Evolutionary conservation across 2,888 invertebrate species (phyloP).

Genomic region (Tridacna gigas): DNA sequence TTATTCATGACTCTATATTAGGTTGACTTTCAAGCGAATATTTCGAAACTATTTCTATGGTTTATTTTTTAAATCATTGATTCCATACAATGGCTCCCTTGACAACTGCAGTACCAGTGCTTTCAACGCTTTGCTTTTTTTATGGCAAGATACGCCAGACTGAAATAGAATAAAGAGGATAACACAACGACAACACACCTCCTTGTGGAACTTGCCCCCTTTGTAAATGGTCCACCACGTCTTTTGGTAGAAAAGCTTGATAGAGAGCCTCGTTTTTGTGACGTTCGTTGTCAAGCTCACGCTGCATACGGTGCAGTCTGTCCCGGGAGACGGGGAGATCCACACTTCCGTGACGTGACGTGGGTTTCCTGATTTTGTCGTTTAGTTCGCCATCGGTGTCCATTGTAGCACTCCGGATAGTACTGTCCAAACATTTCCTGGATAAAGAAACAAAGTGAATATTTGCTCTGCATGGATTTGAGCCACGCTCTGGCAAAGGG

Average conservation of each 20-base stretch:
- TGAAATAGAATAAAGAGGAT: background rate
- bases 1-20: too few relatives aligned
- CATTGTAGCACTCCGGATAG: conserved; percentile 31
- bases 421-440: conserved; percentile 46
- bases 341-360: conserved; percentile 4
- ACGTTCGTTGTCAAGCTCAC: conserved; percentile 68
- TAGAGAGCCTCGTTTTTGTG: conserved; percentile 60
- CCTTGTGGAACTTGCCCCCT: conserved; percentile 65
- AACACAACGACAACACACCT: conserved; percentile 50
- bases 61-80: too few relatives aligned
- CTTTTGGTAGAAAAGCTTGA: conserved; percentile 69
- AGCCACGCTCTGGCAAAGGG: too few relatives aligned
- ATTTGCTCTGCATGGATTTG: too few relatives aligned
- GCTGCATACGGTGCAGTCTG: conserved; percentile 46
- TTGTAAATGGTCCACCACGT: conserved; percentile 63
- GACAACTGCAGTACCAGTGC: too few relatives aligned
- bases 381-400: conserved; percentile 1
- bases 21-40: too few relatives aligned
- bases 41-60: too few relatives aligned
- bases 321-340: conserved; percentile 10
- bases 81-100: too few relatives aligned
- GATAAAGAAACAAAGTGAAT: too few relatives aligned
- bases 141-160: too few relatives aligned
- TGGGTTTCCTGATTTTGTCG: background rate
- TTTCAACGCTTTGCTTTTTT: too few relatives aligned